Percentiles rank a stretch among this genome's conserved stretches.
These are phyloP conservation scores for Cosmia pyralina DNA, from an alignment of 2,888 invertebrate genomes.

Conservation along the genomic window DNA sequence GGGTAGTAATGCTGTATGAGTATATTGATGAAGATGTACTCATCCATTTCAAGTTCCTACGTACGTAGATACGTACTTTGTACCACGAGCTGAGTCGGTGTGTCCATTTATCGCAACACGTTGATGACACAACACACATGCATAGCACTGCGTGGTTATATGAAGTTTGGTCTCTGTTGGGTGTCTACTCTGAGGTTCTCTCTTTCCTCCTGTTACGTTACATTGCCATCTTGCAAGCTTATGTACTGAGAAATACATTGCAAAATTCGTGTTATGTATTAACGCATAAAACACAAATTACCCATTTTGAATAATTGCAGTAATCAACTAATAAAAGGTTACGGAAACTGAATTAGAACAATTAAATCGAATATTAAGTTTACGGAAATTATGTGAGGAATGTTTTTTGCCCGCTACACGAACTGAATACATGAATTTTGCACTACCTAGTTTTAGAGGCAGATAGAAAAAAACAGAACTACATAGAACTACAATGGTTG, in stretches of 20 bases:
- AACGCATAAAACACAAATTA: slow-evolving; percentile 53
- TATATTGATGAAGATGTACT: background rate
- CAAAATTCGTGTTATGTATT: slow-evolving; percentile 60
- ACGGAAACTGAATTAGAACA: slow-evolving; percentile 54
- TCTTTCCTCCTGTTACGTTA: slow-evolving; percentile 21
- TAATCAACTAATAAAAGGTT: slow-evolving; percentile 56
- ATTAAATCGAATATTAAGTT: slow-evolving; percentile 58
- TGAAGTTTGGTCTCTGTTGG: background rate
- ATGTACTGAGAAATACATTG: slow-evolving; percentile 39
- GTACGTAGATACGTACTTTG: background rate
- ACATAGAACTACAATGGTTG: background rate
- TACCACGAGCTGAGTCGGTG: background rate
- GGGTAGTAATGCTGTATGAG: too few species aligned
- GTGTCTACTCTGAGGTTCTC: slow-evolving; percentile 7
- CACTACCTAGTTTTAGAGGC: slow-evolving; percentile 1
- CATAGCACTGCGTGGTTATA: background rate
- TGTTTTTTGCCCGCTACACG: slow-evolving; percentile 38
- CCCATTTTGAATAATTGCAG: slow-evolving; percentile 58
- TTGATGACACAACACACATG: background rate
- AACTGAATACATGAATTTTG: slow-evolving; percentile 53
- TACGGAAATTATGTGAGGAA: slow-evolving; percentile 58
- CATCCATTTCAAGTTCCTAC: background rate
- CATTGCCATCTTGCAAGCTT: slow-evolving; percentile 29
- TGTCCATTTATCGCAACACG: background rate
- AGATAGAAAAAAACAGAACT: background rate